Evolutionary conservation across 2,113 vertebrate species (phyloP), one percentile per base, ranked within the genome.

Genomic region (Tringa solitaria): DNA sequence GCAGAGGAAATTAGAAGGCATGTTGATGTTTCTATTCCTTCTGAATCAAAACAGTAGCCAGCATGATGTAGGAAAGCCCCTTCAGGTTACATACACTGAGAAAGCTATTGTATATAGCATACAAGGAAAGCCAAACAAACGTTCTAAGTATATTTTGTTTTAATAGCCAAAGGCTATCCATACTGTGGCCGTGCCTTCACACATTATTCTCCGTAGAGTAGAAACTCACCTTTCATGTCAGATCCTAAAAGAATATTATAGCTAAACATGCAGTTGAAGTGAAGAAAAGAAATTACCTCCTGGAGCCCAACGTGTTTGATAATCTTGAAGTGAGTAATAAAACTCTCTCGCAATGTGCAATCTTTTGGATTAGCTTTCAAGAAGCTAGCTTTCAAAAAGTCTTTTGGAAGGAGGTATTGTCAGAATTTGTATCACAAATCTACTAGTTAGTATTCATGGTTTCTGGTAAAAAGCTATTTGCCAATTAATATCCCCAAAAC

Each of bases 1-100:
- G 60, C 89, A 91, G 73, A 95, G 96, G 90, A 96, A 96, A 96
- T 95, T 81, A 90, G 88, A 89, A 93, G 33, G 88, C 83, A 56
- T 72, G 60, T 82, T 95, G 90, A 75, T 90, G 57, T 93, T 96
- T 95, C 57, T 92, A 45, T 81, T 94, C 33, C 73, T 96, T 89
- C 53, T 77, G 94, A 95, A 95, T 68, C 80, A 90, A 91, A 94
- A 92, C 74, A 89, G 69, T 53, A 95, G 60, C 39, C 76, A 89
- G 39, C 26, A 72, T 60, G 32, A 87, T 78, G 68, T 67, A 92
- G 80, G 61, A 95, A 95, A 95, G 51, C 54, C 89, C 90, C 94
- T 92, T 72, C 61, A 50, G 69, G 80, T 80, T 95, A 92, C 18
- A 24, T 16, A 12, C 17, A 9, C 64, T 12, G 12, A 88, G 23